Base-by-base conservation (phyloP, 2,888 invertebrate genomes). In the Dicyrtomina minuta region DNA sequence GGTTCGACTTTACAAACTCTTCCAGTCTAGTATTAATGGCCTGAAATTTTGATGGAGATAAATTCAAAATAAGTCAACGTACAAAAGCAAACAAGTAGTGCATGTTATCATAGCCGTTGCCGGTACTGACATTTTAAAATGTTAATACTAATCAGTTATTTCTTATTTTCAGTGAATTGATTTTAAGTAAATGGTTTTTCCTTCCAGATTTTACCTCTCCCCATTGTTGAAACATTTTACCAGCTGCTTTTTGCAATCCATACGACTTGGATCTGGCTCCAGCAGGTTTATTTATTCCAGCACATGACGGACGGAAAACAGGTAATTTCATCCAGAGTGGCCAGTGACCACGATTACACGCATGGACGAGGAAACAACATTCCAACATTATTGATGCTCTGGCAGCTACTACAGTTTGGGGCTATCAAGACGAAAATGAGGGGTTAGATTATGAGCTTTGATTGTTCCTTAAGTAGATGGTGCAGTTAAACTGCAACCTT, bases 341-440 rank as follows among this genome's bases (percentile, higher is more conserved):
- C 99, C 99, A 99, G 78, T 96, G 94, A 0, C 97, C 97, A 81
- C 93, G 93, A 82, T 98, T 99, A 82, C 99, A 99, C 76, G 93
- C 89, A 81, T 98, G 96, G 1, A 99, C 97, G 78, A 98, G 91
- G 81, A 96, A 91, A 0, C 96, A 91, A 82, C 97, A 97, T 83
- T 99, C 99, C 72, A 99, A 82, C 8, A 98, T 83, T 66, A 98
- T 87, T 0, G 93, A 90, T 3, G 99, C 98, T 80, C 97, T 85
- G 0, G 96, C 89, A 0, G 97, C 90, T 0, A 98, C 89, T 0
- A 98, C 96, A 0, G 98, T 95, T 82, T 96, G 90, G 39, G 98
- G 92, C 89, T 93, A 82, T 51, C 83, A 83, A 67, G 71, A 62
- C 66, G 64, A 72, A 59, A 60, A 70, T 26, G 51, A 58, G 56